Base-by-base conservation (phyloP, 2,113 vertebrate species). In the Halichoeres trimaculatus region DNA sequence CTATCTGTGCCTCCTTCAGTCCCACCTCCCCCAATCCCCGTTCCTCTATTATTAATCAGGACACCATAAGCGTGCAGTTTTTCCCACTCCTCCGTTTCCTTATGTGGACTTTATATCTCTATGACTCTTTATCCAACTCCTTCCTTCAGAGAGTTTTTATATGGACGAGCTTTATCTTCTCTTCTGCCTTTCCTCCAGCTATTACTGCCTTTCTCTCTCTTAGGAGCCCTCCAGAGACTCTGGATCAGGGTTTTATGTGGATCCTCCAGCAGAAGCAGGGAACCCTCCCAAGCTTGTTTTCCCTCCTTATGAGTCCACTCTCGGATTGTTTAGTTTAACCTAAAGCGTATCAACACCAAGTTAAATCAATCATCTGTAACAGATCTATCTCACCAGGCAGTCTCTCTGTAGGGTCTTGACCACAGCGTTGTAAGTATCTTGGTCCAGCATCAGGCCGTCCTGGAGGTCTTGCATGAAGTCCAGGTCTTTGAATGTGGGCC, bases 381-480 rank as follows among this genome's bases (percentile, higher is more conserved):
- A 54, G 41, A 8, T 65, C 19, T 10, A 23, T 59, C 96, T 95
- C 92, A 99, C 98, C 96, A 99, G 85, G 64, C 98, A 99, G 91
- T 99, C 98, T 24, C 98, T 95, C 85, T 99, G 97, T 61, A 99
- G 88, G 0, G 98, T 99, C 91, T 99, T 99, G 68, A 97, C 95
- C 76, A 99, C 64, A 0, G 98, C 98, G 0, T 86, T 96, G 85
- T 96, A 97, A 20, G 97, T 99, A 91, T 99, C 97, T 0, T 94
- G 91, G 9, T 99, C 98, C 68, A 99, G 87, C 93, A 98, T 93
- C 48, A 99, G 93, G 48, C 97, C 98, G 0, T 99, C 98, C 0
- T 93, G 95, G 80, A 96, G 78, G 88, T 99, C 96, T 68, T 99
- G 97, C 86, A 99, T 98, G 89, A 99, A 99, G 89, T 99, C 98